Percentiles rank a stretch among this genome's conserved stretches.
Conservation (phyloP, 2,113 vertebrate species). For the Haemorhous mexicanus region DNA sequence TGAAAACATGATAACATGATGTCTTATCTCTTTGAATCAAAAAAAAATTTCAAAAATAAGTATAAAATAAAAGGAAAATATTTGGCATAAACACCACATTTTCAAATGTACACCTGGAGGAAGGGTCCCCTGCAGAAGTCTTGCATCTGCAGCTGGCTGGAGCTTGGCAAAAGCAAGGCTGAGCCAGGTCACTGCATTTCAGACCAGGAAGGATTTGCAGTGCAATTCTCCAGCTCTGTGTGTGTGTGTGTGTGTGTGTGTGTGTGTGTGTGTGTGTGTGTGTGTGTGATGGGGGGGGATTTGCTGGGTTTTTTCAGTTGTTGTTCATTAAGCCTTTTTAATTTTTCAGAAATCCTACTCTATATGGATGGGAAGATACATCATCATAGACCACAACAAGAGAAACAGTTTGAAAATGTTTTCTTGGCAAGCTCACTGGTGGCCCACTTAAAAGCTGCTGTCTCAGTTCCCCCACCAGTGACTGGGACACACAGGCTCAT, state of each 20-base stretch:
- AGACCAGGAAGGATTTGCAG: not conserved
- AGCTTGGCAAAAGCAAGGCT: not conserved
- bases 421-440: not conserved
- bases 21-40: not conserved
- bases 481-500: not conserved
- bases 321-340: not conserved
- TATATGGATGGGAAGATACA: not conserved
- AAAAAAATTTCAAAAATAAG: not conserved
- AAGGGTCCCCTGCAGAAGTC: accelerated
- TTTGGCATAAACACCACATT: not conserved
- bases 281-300: too few relatives aligned
- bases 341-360: not conserved
- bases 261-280: not conserved
- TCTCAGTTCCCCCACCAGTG: not conserved
- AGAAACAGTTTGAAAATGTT: not conserved
- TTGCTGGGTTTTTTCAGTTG: not conserved
- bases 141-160: not conserved
- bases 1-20: not conserved
- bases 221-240: not conserved
- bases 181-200: not conserved
- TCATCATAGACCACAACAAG: not conserved
- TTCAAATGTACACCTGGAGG: not conserved
- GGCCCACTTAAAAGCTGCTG: not conserved
- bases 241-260: not conserved
- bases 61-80: not conserved